A percentile compares a stretch with the other conserved stretches of the same genome.
Conservation (phyloP, 2,113 vertebrate genomes). For the Sylvia atricapilla region DNA sequence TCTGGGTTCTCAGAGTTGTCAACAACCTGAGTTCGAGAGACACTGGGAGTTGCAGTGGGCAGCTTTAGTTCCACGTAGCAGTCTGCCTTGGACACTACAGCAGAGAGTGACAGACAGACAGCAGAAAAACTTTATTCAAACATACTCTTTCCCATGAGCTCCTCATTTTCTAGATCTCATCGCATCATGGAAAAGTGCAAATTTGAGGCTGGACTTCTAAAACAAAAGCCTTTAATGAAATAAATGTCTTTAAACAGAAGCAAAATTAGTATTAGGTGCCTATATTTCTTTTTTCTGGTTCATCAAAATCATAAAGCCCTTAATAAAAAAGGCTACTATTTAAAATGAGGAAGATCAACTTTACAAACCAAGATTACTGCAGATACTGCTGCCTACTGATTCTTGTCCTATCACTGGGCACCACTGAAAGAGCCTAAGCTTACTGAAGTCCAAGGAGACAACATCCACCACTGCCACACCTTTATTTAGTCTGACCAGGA, state of each 20-base stretch:
- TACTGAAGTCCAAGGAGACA: background rate
- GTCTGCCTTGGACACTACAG: conserved; percentile 75
- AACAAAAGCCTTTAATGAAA: background rate
- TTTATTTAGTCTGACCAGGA: background rate
- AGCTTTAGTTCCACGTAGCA: conserved; percentile 75
- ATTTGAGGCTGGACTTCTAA: background rate
- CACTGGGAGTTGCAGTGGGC: conserved; percentile 68
- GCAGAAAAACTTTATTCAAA: background rate
- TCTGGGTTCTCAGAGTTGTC: conserved; percentile 76
- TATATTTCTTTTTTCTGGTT: background rate
- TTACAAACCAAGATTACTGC: background rate
- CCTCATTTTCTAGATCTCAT: background rate
- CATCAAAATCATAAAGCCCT: background rate
- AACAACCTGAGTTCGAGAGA: conserved; percentile 64
- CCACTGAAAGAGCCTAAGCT: background rate
- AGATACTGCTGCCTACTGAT: no score
- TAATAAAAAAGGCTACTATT: background rate
- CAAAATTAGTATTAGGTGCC: background rate
- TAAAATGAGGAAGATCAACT: background rate
- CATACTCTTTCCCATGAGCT: background rate
- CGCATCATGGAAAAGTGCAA: background rate
- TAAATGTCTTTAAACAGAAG: background rate
- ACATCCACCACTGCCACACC: background rate
- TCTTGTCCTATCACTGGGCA: background rate
- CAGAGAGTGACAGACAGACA: background rate